Base-by-base conservation (phyloP, 2,797 vertebrate species). In the Picus viridis region DNA sequence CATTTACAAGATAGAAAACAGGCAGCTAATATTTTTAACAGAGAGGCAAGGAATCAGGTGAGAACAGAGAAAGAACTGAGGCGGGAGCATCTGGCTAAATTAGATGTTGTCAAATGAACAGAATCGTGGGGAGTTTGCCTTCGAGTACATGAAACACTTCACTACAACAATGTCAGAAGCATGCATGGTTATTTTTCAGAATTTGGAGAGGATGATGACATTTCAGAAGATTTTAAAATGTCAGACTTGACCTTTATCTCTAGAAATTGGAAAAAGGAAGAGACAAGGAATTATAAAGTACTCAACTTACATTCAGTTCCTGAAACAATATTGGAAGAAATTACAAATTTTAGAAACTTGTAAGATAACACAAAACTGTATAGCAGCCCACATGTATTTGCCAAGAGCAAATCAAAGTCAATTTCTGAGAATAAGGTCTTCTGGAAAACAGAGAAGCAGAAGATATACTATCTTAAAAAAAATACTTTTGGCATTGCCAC, bases 191-290 rank as follows among this genome's bases (percentile, higher is more conserved):
- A 80, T 65, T 79, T 89, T 89, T 67, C 62, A 92, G 76, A 86
- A 86, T 86, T 41, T 58, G 26, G 34, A 87, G 43, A 90, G 47
- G 26, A 74, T 0, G 2, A 82, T 75, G 87, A 78, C 73, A 85
- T 81, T 95, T 94, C 89, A 81, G 12, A 88, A 84, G 41, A 93
- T 53, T 89, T 86, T 3, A 91, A 95, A 94, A 92, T 87, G 90
- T 95, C 93, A 96, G 78, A 78, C 18, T 77, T n/a, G 81, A 90
- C 17, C 59, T 83, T 93, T 87, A 53, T 49, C 47, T 75, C 47
- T 62, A 74, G 39, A n/a, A 90, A 85, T 76, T 62, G 36, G 47
- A 56, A 77, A 67, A 88, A 82, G 29, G 29, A 88, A 88, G n/a
- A 92, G 47, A 72, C 47, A 89, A 74, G 39, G 30, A 85, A 58